Evolutionary conservation across 2,797 vertebrate genomes (phyloP), one percentile per base, ranked within the genome.

Genomic region (Phoxinus dragarum): DNA sequence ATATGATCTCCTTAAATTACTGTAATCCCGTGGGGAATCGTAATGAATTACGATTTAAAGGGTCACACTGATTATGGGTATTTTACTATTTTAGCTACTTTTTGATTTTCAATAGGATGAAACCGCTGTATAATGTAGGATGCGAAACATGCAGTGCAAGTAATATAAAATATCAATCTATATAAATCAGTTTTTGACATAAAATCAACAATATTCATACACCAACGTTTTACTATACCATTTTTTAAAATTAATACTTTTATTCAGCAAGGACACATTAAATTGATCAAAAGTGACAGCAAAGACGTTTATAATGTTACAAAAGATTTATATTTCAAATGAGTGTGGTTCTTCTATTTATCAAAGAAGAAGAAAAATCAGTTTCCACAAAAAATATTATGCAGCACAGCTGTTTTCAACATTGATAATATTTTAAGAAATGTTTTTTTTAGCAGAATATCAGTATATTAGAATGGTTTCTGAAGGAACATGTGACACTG

Each of bases 1-100:
- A 21, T 23, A n/a, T 36, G 54, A 71, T 78, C 11, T 84, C 82
- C 59, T 23, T n/a, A n/a, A 74, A 38, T 66, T 66, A 44, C 38
- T 83, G 42, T 74, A 34, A 44, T 82, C 27, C 54, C 16, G 10
- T 1, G 6, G 38, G 54, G 69, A 73, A 42, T 56, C 5, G 0
- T 71, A 27, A 71, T 56, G 8, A 59, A 56, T 81, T 56, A 42
- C 1, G 6, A 23, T 31, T 31, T 21, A 34, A 27, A 47, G 68
- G 67, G 52, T 81, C 1, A 61, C 49, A 69, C 9, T n/a, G 12
- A 72, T 72, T 81, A 36, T 80, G 61, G 3, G 5, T 23, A 40
- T 19, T 79, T 27, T 21, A 12, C 27, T 3, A 31, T 64, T 7
- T 21, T 42, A 10, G 54, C 27, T 64, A 31, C 16, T 66, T n/a